Conservation (phyloP, 2,797 vertebrate species). For the Labeo calbasu region DNA sequence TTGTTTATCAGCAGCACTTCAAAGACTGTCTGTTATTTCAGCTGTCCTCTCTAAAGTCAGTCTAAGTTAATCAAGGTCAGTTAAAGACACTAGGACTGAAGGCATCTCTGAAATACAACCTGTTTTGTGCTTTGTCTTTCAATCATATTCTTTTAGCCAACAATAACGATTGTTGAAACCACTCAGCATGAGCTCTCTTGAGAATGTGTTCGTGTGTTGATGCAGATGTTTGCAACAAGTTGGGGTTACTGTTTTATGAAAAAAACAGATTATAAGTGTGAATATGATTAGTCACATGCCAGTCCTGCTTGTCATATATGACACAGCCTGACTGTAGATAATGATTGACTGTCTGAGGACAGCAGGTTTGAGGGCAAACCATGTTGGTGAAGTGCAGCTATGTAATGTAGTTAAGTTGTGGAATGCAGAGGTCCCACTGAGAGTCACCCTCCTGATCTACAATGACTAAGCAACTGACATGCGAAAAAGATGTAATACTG, state of each 20-base stretch:
- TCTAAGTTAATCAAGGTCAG: slow-evolving; percentile 6
- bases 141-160: neutral
- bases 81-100: neutral
- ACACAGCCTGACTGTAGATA: neutral
- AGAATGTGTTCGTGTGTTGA: slow-evolving; percentile 4
- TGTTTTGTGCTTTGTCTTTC: neutral
- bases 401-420: neutral
- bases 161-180: neutral
- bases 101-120: neutral
- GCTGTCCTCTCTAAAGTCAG: neutral
- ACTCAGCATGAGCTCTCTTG: neutral
- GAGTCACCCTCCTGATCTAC: neutral
- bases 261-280: neutral
- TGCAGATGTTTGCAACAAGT: slow-evolving; percentile 23
- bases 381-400: neutral
- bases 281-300: slow-evolving; percentile 5
- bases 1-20: slow-evolving; percentile 6
- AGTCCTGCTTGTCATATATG: neutral
- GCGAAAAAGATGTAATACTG: neutral
- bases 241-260: neutral
- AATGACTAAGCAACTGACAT: neutral
- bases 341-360: slow-evolving; percentile 2
- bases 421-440: neutral
- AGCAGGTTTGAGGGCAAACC: neutral
- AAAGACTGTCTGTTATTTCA: slow-evolving; percentile 15